Percentiles rank a stretch among this genome's conserved stretches.
Conservation (phyloP, 2,113 vertebrate species). For the Poecile atricapillus region DNA sequence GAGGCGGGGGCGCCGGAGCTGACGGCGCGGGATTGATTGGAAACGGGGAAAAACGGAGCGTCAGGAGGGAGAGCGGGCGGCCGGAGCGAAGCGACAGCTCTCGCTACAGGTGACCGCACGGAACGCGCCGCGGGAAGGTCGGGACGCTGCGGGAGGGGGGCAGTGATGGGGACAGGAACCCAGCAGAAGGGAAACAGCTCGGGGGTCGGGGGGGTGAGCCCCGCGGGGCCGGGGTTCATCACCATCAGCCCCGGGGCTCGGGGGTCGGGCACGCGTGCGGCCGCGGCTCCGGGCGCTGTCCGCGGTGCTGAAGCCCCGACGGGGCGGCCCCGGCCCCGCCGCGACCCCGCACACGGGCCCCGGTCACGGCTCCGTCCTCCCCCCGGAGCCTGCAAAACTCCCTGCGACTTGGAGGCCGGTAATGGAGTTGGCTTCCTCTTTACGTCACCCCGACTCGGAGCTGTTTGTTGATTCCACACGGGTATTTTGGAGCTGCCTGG, state of each 20-base stretch:
- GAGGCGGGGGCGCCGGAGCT: neutral
- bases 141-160: neutral
- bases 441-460: conserved; percentile 3
- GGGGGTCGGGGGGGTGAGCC: neutral
- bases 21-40: neutral
- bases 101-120: neutral
- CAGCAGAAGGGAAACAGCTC: neutral
- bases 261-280: neutral
- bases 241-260: no score
- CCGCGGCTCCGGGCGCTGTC: neutral
- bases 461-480: conserved; percentile 38
- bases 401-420: neutral
- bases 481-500: neutral
- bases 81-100: neutral
- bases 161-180: rapidly evolving
- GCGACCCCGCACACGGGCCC: neutral
- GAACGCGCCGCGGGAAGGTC: neutral
- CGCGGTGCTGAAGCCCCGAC: conserved; percentile 52
- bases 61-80: neutral
- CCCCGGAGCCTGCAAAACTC: neutral
- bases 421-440: conserved; percentile 17
- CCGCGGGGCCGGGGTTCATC: no score
- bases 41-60: neutral
- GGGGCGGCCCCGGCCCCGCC: neutral
- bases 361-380: neutral